Conservation (phyloP, 2,113 vertebrate genomes). For the Alosa alosa region DNA sequence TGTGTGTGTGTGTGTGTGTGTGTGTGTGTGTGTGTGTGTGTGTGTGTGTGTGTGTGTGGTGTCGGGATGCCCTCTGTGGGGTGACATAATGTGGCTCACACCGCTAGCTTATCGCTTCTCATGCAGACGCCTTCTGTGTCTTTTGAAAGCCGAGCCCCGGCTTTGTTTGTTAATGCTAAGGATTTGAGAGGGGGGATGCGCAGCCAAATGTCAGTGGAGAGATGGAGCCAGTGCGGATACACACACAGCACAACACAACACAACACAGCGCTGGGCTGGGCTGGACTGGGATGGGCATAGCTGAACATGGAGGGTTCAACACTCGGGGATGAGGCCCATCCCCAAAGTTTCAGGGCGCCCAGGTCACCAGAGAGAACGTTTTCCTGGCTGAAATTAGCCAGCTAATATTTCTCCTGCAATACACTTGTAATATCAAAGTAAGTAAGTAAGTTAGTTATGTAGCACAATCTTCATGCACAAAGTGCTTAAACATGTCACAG, state of each 20-base stretch:
- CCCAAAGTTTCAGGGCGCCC: no score
- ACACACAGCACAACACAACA: not conserved
- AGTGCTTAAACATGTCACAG: no score
- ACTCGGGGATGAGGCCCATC: no score
- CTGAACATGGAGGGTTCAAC: no score
- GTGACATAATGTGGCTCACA: not conserved
- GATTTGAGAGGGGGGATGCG: not conserved
- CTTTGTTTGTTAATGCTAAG: constrained; percentile 12
- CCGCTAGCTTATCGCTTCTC: not conserved
- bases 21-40: not conserved
- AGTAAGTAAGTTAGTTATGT: no score
- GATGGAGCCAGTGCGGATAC: not conserved
- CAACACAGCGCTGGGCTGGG: no score
- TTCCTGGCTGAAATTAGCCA: no score
- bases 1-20: not conserved
- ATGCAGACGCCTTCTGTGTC: not conserved
- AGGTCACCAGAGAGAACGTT: no score
- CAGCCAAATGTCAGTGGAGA: not conserved
- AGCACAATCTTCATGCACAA: no score
- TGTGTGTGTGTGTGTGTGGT: not conserved
- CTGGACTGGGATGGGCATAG: no score
- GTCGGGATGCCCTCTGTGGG: not conserved
- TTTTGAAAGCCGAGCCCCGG: constrained; percentile 9
- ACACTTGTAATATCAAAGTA: no score
- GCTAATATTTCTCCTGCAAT: no score